phyloP scores from a whole-genome alignment of 2,113 vertebrate genomes.

The Calyptommatus sinebrachiatus region DNA sequence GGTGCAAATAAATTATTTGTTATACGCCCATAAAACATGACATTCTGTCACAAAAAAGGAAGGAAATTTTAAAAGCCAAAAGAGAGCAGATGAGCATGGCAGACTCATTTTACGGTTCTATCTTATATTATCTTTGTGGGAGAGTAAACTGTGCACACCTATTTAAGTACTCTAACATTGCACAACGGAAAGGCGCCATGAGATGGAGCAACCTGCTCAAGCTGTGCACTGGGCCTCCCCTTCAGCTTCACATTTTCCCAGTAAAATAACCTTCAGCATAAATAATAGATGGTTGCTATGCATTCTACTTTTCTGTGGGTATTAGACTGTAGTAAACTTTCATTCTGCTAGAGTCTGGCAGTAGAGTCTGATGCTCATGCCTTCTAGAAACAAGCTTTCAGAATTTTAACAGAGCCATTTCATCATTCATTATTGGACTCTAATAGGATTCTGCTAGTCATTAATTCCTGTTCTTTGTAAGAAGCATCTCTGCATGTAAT shows the following conservation, averaged over 20 bases:
- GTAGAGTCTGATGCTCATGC: background rate
- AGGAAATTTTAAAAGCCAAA: no score
- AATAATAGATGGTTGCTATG: background rate
- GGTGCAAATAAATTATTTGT: no score
- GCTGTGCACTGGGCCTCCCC: background rate
- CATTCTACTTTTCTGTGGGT: background rate
- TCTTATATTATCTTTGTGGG: no score
- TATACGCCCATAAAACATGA: no score
- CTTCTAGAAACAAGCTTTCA: no score
- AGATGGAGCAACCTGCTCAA: background rate
- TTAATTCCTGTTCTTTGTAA: background rate
- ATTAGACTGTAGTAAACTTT: background rate
- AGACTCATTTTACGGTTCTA: no score
- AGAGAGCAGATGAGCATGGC: no score
- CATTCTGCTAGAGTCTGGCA: background rate
- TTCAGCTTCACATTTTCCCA: background rate
- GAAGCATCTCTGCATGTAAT: background rate
- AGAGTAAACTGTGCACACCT: no score
- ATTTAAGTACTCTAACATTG: background rate
- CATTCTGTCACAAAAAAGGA: no score
- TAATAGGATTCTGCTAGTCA: background rate
- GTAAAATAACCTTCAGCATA: background rate
- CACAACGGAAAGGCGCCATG: background rate
- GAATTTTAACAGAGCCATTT: background rate
- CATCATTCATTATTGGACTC: fast-evolving